Conservation (phyloP, 2,797 vertebrate genomes). For the Ciconia nigra region DNA sequence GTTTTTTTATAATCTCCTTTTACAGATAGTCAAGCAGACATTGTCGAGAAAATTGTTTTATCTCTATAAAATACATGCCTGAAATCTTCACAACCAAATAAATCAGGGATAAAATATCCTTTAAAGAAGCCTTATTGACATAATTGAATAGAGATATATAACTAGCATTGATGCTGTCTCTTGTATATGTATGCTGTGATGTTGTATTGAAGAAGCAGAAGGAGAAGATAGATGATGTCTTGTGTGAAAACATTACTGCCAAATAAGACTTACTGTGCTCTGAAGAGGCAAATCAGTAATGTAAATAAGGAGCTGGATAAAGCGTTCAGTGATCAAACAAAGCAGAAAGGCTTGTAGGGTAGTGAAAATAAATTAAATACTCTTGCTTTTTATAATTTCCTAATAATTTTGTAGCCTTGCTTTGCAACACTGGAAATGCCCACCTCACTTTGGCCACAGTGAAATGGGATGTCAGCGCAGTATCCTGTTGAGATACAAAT, state of each 20-base stretch:
- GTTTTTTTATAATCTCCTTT: not conserved
- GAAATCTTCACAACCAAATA: not conserved
- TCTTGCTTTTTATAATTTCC: not conserved
- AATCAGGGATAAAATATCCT: not conserved
- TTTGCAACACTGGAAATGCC: not conserved
- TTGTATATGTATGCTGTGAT: not conserved
- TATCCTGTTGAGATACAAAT: not conserved
- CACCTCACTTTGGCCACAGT: not conserved
- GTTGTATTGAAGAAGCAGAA: not conserved
- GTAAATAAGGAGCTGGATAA: not conserved
- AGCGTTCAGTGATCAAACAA: not conserved
- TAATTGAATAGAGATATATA: not conserved
- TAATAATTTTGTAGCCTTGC: not conserved
- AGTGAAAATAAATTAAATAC: not conserved
- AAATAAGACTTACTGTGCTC: not conserved
- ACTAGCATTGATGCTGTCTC: not conserved
- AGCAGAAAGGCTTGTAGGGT: not conserved
- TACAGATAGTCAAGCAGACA: not conserved
- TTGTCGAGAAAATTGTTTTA: not conserved
- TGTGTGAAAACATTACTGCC: not conserved
- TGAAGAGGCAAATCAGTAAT: not conserved
- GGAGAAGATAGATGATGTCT: not conserved
- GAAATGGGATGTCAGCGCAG: not conserved
- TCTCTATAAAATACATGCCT: not conserved
- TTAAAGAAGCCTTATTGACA: not conserved